Base-by-base conservation (phyloP, 2,888 invertebrate species). In the Dascillus cervinus region DNA sequence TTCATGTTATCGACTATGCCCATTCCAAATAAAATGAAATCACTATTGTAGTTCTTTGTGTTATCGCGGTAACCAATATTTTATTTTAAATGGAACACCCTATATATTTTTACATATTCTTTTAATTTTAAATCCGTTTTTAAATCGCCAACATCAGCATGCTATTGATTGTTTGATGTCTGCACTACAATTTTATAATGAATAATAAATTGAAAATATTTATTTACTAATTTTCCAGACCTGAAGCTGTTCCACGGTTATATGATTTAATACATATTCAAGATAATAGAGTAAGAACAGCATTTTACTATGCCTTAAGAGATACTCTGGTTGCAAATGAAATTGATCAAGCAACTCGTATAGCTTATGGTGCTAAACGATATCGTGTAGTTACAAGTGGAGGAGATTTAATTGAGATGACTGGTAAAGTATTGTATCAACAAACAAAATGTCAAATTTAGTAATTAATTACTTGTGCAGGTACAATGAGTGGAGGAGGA, bases 401-500 rank as follows among this genome's bases (percentile, higher is more conserved):
- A 2, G 95, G 95, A 5, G 84, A 89, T 50, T 67, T 94, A 2
- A 85, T 95, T 41, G 94, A 95, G 57, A 72, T 77, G 1, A 77
- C 85, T 20, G 94, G 88, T 82, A 50, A 56, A 55, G 9, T 11
- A n/a, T n/a, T n/a, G n/a, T n/a, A n/a, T n/a, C n/a, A n/a, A n/a
- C n/a, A n/a, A n/a, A n/a, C n/a, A 14, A 10, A 3, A 4, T 11
- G 19, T 3, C 3, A n/a, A 13, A 8, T 21, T 22, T 22, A 22
- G n/a, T 12, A 11, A 10, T 26, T 26, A 6, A 17, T 17, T 17
- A n/a, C 8, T 17, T 15, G 39, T 43, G n/a, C 58, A 77, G 88
- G 90, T 56, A 90, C 94, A 1, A 94, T 97, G 91, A 83, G 86
- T 31, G 98, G 97, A 26, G 97, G 97, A 42, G 97, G 97, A 2